These are phyloP conservation scores for Synanthedon myopaeformis DNA, from an alignment of 2,888 invertebrate species.

Conservation along the genomic window DNA sequence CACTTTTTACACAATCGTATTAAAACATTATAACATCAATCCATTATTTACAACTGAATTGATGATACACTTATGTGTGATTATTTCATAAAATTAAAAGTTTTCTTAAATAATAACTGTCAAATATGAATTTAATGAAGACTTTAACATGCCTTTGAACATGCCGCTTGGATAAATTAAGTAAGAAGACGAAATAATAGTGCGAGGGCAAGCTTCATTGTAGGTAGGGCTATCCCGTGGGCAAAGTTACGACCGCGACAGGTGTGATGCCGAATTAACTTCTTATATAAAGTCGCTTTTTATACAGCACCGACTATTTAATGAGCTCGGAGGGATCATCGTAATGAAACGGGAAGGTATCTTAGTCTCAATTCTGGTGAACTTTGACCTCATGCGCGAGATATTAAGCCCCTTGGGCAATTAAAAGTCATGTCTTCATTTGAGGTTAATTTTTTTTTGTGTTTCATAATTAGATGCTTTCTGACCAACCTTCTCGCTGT, in stretches of 20 bases:
- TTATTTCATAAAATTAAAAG: background rate
- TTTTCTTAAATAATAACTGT: conserved; percentile 26
- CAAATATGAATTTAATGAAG: conserved; percentile 55
- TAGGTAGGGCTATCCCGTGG: conserved; percentile 55
- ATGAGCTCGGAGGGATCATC: conserved; percentile 50
- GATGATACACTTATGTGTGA: too few relatives aligned
- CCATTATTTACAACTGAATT: too few relatives aligned
- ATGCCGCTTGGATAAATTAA: conserved; percentile 48
- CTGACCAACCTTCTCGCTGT: conserved; percentile 34
- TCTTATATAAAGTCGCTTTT: conserved; percentile 64
- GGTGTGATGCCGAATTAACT: conserved; percentile 68
- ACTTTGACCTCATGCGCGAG: conserved; percentile 23
- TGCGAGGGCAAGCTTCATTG: conserved; percentile 54
- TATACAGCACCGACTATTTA: conserved; percentile 57
- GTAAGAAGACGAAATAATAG: conserved; percentile 45
- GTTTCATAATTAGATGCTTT: background rate
- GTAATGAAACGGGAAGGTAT: conserved; percentile 50
- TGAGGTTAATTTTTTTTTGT: conserved; percentile 1
- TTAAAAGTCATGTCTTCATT: conserved; percentile 27
- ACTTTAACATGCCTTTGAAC: conserved; percentile 56
- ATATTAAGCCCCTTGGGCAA: conserved; percentile 47
- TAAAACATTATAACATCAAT: too few relatives aligned
- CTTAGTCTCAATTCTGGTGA: conserved; percentile 33
- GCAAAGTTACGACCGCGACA: conserved; percentile 65
- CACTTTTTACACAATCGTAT: too few relatives aligned